Conservation (phyloP, 2,888 invertebrate species). For the Diachrysia chrysitis region DNA sequence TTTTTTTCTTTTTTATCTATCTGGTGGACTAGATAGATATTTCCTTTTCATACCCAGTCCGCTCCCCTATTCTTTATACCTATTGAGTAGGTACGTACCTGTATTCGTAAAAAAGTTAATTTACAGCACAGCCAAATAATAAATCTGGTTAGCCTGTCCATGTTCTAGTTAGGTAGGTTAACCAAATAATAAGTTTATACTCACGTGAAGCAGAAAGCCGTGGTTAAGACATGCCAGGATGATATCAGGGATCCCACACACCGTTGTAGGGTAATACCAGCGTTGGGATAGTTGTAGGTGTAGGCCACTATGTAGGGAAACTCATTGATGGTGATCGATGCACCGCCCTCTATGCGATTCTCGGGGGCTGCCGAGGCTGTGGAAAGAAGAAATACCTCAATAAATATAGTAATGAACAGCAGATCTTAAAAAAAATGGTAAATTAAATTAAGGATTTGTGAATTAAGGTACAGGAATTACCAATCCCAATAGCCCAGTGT, state of each 20-base stretch:
- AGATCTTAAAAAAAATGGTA: neutral
- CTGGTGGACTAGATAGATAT: no score
- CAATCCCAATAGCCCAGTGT: no score
- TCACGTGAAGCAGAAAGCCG: constrained; percentile 75
- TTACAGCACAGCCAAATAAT: no score
- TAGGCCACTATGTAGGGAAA: constrained; percentile 70
- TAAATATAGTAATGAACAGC: neutral
- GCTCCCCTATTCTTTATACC: no score
- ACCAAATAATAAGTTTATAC: constrained; percentile 35
- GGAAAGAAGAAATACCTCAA: neutral
- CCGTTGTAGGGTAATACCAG: constrained; percentile 70
- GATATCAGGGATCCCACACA: constrained; percentile 77
- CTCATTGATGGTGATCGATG: constrained; percentile 67
- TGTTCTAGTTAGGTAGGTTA: no score
- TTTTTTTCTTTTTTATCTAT: no score
- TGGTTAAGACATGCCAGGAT: constrained; percentile 73
- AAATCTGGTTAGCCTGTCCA: no score
- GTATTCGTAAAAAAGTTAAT: no score
- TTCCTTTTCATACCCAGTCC: no score
- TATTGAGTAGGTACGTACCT: no score
- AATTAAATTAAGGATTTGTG: no score
- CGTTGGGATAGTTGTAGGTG: constrained; percentile 68
- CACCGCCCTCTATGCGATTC: constrained; percentile 70
- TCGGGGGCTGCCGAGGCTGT: constrained; percentile 69
- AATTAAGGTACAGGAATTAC: no score